These are phyloP conservation scores for Griposia aprilina DNA, from an alignment of 2,888 invertebrate species.

Conservation along the genomic window DNA sequence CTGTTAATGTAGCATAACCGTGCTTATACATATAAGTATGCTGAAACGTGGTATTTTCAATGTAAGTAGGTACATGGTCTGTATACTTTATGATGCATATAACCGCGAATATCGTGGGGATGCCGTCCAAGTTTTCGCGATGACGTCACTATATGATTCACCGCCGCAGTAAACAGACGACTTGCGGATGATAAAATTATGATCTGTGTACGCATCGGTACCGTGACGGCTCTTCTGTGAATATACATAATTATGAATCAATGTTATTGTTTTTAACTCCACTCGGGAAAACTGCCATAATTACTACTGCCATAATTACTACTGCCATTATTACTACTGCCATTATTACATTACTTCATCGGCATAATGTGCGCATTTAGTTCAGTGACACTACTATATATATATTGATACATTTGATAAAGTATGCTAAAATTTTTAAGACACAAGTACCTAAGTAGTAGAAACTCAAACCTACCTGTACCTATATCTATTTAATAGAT, in stretches of 20 bases:
- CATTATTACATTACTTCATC: slow-evolving; percentile 32
- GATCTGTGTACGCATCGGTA: slow-evolving; percentile 39
- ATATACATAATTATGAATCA: slow-evolving; percentile 56
- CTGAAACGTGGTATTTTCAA: background rate
- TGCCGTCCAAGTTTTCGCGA: slow-evolving; percentile 39
- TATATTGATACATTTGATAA: background rate
- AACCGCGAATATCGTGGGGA: slow-evolving; percentile 11
- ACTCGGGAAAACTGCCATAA: background rate
- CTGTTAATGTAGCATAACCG: background rate
- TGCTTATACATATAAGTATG: too few relatives aligned
- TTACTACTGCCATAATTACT: too few relatives aligned
- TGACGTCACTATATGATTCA: slow-evolving; percentile 58
- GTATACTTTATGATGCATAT: slow-evolving; percentile 1
- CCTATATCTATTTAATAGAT: too few relatives aligned
- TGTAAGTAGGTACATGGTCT: background rate
- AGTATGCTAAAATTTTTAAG: background rate
- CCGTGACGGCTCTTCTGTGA: slow-evolving; percentile 43
- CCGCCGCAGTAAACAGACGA: slow-evolving; percentile 34
- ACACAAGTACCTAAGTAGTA: background rate
- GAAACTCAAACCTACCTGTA: background rate
- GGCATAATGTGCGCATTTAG: background rate
- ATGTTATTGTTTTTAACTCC: slow-evolving; percentile 36
- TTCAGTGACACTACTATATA: background rate
- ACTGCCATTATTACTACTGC: too few relatives aligned
- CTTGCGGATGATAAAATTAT: slow-evolving; percentile 42